A percentile compares a stretch with the other conserved stretches of the same genome.
These are phyloP conservation scores for Pantherophis alleghaniensis DNA, from an alignment of 2,797 vertebrate species.

Conservation along the genomic window DNA sequence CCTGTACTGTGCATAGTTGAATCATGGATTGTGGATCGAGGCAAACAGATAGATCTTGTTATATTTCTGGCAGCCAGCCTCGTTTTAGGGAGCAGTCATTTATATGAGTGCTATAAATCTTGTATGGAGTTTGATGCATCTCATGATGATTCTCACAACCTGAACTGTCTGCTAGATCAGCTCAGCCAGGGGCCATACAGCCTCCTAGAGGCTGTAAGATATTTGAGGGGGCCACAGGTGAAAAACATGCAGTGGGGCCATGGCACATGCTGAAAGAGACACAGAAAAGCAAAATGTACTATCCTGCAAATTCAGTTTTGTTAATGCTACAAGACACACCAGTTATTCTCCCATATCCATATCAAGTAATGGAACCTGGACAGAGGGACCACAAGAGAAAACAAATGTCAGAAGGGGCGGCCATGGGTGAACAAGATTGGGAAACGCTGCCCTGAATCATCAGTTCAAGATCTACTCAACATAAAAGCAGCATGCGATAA, in stretches of 20 bases:
- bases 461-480: not conserved
- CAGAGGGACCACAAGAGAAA: not conserved
- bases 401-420: not conserved
- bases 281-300: not conserved
- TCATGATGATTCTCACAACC: not conserved
- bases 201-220: not conserved
- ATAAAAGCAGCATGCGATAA: not conserved
- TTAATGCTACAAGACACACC: not conserved
- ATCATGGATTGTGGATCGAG: not conserved
- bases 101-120: not conserved
- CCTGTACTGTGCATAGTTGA: not conserved
- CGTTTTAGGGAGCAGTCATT: not conserved
- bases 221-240: not conserved
- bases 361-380: not conserved
- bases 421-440: not conserved
- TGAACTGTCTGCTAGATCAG: not conserved
- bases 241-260: not conserved
- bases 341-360: not conserved
- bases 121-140: not conserved
- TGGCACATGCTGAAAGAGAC: not conserved
- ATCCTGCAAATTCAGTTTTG: not conserved
- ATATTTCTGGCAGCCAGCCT: not conserved
- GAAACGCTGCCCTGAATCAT: not conserved
- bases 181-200: not conserved
- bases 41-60: not conserved